phyloP scores from a whole-genome alignment of 2,797 vertebrate species.

The Ctenopoma kingsleyae region DNA sequence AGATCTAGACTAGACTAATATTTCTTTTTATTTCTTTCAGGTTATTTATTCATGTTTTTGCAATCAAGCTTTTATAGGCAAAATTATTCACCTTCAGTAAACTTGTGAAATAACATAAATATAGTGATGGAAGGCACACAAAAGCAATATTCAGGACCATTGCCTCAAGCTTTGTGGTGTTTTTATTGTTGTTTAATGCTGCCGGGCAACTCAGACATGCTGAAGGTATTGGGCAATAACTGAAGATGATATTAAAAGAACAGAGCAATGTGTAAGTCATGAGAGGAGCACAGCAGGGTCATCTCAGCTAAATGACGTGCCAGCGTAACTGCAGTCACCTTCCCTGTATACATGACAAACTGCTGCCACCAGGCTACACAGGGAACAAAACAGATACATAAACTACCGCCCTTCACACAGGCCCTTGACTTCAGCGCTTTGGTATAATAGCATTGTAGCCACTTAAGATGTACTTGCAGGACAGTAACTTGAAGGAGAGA shows the following conservation, averaged over 20 bases:
- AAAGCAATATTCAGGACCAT: slow-evolving; percentile 50
- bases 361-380: slow-evolving; percentile 75
- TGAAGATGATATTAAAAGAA: slow-evolving; percentile 76
- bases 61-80: background rate
- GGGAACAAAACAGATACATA: slow-evolving; percentile 77
- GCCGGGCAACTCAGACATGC: slow-evolving; percentile 36
- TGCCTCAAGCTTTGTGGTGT: slow-evolving; percentile 36
- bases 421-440: slow-evolving; percentile 46
- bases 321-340: slow-evolving; percentile 83
- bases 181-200: slow-evolving; percentile 50
- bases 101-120: slow-evolving; percentile 37
- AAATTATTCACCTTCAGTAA: slow-evolving; percentile 27
- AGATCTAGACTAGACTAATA: background rate
- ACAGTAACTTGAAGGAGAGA: slow-evolving; percentile 39
- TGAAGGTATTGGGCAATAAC: slow-evolving; percentile 46
- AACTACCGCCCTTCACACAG: slow-evolving; percentile 81
- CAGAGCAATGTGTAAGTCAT: slow-evolving; percentile 70
- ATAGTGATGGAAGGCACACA: slow-evolving; percentile 17
- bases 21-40: background rate
- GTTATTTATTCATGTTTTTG: slow-evolving; percentile 11
- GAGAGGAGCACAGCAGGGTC: slow-evolving; percentile 72
- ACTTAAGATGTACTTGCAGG: slow-evolving; percentile 46
- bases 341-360: slow-evolving; percentile 78
- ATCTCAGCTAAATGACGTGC: slow-evolving; percentile 77
- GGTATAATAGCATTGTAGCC: slow-evolving; percentile 48